Evolutionary conservation across 1,140 invertebrate species (phyloP), one percentile per base, ranked within the genome.

Genomic region (Samia ricini): DNA sequence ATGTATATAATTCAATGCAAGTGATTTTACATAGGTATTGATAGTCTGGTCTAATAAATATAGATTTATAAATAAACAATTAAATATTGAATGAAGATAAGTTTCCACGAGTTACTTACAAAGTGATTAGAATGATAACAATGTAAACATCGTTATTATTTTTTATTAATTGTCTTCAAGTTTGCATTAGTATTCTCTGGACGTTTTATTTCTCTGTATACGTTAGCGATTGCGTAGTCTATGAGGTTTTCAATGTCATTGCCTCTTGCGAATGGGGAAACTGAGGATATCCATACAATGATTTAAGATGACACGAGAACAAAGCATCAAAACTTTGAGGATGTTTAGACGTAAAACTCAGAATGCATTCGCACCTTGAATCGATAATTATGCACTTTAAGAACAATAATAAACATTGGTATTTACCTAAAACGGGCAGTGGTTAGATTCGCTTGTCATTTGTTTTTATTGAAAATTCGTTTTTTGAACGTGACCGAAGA

Each of bases 171-270:
- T 42, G n/a, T 42, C 12, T 42, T 55, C 22, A 55, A 55, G 52
- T 55, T 55, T 55, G 21, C 22, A 55, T 55, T 55, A 55, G 22
- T 55, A 55, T 55, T 55, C 52, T 21, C 2, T 8, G 22, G 4
- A 8, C 22, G 52, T 24, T 24, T 18, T 55, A 55, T 55, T 55
- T 24, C 52, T 23, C 24, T 55, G 52, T 55, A 10, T 23, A 22
- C 52, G 21, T 23, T 18, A 51, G 8, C 52, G 20, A 55, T 24
- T 23, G 52, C 20, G 5, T 24, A 55, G 24, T 10, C 33, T 42
- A 42, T 5, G 33, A 42, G 12, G 33, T 42, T 42, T 42, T 15
- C 33, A 42, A 42, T 42, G 33, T 42, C 33, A 42, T 42, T 42
- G 33, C 33, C 33, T 42, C 33, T 15, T 42, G 15, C 33, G 33